These are phyloP conservation scores for Propithecus coquereli DNA, from an alignment of 2,113 vertebrate species.

Conservation along the genomic window DNA sequence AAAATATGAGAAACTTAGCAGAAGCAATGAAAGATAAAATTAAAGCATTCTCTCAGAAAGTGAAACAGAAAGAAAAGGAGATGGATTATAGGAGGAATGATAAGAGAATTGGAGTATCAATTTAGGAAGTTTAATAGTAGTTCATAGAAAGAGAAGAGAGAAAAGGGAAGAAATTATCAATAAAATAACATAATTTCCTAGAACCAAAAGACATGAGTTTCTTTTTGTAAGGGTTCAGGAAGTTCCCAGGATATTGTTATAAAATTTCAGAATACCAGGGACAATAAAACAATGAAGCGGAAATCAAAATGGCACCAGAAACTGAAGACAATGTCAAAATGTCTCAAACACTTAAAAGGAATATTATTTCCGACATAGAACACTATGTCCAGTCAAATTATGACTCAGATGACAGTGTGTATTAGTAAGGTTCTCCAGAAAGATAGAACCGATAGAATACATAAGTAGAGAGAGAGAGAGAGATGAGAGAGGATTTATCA, in stretches of 20 bases:
- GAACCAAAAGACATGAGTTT: not conserved
- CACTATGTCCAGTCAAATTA: not conserved
- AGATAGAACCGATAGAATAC: not conserved
- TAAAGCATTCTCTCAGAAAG: not conserved
- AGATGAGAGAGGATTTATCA: not conserved
- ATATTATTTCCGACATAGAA: not conserved
- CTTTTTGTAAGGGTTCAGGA: not conserved
- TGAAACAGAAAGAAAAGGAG: not conserved
- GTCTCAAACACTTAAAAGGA: not conserved
- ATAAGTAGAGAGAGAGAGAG: not conserved
- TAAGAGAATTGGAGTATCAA: not conserved
- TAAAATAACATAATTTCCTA: not conserved
- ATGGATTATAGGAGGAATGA: not conserved
- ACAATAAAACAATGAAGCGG: not conserved
- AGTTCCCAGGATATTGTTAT: not conserved
- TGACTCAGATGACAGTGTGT: too few species aligned
- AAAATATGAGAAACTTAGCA: not conserved
- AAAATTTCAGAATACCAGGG: not conserved
- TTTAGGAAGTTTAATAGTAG: not conserved
- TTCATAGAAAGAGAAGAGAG: not conserved
- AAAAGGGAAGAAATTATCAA: not conserved
- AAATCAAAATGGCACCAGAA: slow-evolving; percentile 18
- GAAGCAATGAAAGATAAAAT: not conserved
- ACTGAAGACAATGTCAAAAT: not conserved
- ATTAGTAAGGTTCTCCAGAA: not conserved